Evolutionary conservation across 2,888 invertebrate species (phyloP).

Genomic region (Hypomecis punctinalis): DNA sequence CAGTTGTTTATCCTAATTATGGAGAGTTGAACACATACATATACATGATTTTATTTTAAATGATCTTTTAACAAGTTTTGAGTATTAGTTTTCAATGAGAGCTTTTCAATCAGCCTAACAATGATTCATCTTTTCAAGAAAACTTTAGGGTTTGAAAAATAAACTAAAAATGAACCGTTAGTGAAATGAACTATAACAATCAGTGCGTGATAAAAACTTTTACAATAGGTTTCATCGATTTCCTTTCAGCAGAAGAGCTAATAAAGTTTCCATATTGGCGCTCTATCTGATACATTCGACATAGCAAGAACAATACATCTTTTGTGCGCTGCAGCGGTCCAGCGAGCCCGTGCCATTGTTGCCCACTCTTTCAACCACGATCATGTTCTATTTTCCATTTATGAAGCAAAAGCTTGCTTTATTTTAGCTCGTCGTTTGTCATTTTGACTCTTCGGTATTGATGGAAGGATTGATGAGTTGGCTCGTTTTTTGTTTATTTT

Average conservation of each 20-base stretch:
- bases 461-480: constrained; percentile 31
- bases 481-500: constrained; percentile 16
- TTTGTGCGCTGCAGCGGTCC: constrained; percentile 74
- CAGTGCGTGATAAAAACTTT: background rate
- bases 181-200: background rate
- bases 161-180: too few species aligned
- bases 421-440: constrained; percentile 54
- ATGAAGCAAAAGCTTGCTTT: constrained; percentile 63
- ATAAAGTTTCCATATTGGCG: constrained; percentile 70
- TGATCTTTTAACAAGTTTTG: too few species aligned
- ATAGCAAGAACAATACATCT: constrained; percentile 77
- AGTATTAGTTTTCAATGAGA: too few species aligned
- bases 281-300: constrained; percentile 77
- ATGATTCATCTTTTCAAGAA: too few species aligned
- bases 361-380: constrained; percentile 67
- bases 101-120: too few species aligned
- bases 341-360: constrained; percentile 64
- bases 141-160: too few species aligned
- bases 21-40: too few species aligned
- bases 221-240: constrained; percentile 44
- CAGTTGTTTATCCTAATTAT: too few species aligned
- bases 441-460: constrained; percentile 39
- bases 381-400: constrained; percentile 74
- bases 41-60: too few species aligned
- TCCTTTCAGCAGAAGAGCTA: constrained; percentile 53